Evolutionary conservation across 2,888 invertebrate species (phyloP), one percentile per base, ranked within the genome.

Genomic region (Apodemia zela): DNA sequence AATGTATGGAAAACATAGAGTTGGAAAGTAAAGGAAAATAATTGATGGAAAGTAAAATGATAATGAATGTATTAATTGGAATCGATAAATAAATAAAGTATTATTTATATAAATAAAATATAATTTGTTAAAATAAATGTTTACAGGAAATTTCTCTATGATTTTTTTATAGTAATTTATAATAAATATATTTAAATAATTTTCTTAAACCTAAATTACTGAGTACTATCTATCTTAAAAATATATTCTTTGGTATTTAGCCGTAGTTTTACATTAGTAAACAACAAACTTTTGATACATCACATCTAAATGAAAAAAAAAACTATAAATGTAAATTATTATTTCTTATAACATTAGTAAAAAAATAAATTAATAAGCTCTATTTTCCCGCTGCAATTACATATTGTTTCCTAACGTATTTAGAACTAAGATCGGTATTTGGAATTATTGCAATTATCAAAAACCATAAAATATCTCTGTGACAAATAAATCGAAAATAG

Each of bases 211-310:
- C 54, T 63, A 49, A 45, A 62, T 51, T 78, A 75, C 72, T 33
- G 15, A 49, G 21, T 65, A 60, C 59, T 59, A 47, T 62, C 62
- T 59, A 66, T 45, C 63, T 67, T 66, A 49, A 64, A 62, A 71
- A 67, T 71, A 68, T 73, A 76, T 78, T 87, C 89, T 90, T 90
- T 90, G 89, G 89, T 88, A 84, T 79, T 81, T 87, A 90, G 89
- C 89, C 76, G 89, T 88, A 72, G 68, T 65, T 64, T 68, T 62
- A 75, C 78, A 78, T 80, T 81, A 84, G 81, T 80, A 82, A 85
- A 38, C 38, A 38, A 38, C 11, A 38, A 38, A 13, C 13, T 38
- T 38, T 38, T 38, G 3, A 38, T 11, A 38, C 11, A 38, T 38
- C 38, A 38, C 38, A 38, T 38, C 13, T 38, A 38, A 38, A 38